Conservation (phyloP, 2,113 vertebrate species). For the Camelus dromedarius region DNA sequence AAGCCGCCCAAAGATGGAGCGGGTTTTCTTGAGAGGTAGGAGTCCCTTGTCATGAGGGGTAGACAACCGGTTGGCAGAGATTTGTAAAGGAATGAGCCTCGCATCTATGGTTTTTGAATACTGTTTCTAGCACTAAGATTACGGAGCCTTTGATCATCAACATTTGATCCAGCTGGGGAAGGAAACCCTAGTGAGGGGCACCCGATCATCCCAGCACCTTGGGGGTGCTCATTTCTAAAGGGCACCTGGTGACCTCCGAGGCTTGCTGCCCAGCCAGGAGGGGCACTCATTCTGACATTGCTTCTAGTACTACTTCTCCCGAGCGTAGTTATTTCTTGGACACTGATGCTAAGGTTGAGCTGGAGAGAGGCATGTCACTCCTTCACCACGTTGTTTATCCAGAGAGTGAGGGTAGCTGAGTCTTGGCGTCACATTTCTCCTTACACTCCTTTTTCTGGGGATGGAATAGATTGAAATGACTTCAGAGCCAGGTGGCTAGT, state of each 20-base stretch:
- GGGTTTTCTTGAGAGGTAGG: background rate
- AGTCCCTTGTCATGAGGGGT: background rate
- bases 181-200: background rate
- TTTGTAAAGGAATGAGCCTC: background rate
- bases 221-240: background rate
- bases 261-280: background rate
- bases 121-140: background rate
- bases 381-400: background rate
- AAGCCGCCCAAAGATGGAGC: background rate
- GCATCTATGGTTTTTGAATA: background rate
- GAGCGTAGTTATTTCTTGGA: slow-evolving; percentile 6
- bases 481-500: background rate
- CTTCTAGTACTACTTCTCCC: background rate
- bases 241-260: background rate
- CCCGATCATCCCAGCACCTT: background rate
- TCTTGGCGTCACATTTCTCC: background rate
- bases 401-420: background rate
- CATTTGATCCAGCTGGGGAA: background rate
- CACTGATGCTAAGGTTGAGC: background rate
- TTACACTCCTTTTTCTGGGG: background rate
- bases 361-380: background rate
- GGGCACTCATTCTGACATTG: background rate
- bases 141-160: background rate
- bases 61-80: background rate
- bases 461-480: background rate